A percentile compares a stretch with the other conserved stretches of the same genome.
These are phyloP conservation scores for Glyptemys insculpta DNA, from an alignment of 2,797 vertebrate genomes.

Conservation along the genomic window DNA sequence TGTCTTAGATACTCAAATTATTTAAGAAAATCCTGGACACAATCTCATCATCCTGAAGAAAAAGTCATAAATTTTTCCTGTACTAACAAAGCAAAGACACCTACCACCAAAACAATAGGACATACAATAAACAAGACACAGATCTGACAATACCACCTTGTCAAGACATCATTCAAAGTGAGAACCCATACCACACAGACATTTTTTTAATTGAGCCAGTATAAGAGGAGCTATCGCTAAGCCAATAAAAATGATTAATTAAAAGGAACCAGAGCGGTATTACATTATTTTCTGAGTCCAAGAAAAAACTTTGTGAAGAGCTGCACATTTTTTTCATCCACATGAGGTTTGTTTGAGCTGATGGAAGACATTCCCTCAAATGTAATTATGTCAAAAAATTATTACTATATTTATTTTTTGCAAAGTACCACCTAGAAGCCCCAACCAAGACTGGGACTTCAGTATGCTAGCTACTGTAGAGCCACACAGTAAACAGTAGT, in stretches of 20 bases:
- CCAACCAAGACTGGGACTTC: not conserved
- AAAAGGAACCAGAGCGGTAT: not conserved
- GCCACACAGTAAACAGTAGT: not conserved
- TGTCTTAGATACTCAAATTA: not conserved
- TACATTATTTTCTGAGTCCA: not conserved
- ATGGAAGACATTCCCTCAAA: not conserved
- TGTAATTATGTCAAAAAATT: not conserved
- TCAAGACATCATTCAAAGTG: slow-evolving; percentile 32
- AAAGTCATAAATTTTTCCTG: not conserved
- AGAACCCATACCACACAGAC: not conserved
- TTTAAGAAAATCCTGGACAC: not conserved
- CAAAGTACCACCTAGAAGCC: not conserved
- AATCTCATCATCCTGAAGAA: not conserved
- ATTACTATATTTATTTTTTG: not conserved
- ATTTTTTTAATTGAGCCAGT: not conserved
- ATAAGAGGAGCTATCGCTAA: not conserved
- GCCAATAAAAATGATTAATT: slow-evolving; percentile 5
- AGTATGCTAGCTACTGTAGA: not conserved
- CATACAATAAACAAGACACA: not conserved
- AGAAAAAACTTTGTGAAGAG: not conserved
- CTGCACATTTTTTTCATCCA: not conserved
- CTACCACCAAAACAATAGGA: slow-evolving; percentile 20
- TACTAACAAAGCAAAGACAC: slow-evolving; percentile 24
- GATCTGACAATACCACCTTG: slow-evolving; percentile 7
- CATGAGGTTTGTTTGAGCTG: not conserved